Percentiles rank a stretch among this genome's conserved stretches.
These are phyloP conservation scores for Cepaea hortensis DNA, from an alignment of 2,888 invertebrate genomes.

Conservation along the genomic window DNA sequence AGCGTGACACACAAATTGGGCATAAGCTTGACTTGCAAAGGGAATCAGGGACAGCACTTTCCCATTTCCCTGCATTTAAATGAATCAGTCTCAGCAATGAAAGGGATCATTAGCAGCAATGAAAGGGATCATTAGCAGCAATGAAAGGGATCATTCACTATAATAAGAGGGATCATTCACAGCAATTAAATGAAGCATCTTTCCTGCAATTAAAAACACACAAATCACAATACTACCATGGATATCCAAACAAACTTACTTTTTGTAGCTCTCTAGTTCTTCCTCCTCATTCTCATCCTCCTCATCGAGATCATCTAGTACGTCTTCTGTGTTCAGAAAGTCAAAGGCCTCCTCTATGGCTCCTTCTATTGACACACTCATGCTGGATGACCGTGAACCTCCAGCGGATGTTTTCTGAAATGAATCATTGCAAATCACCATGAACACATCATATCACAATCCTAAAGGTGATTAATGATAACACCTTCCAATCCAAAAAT, in stretches of 20 bases:
- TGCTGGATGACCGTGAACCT: constrained; percentile 74
- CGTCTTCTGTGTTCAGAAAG: constrained; percentile 78
- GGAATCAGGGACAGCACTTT: too few relatives aligned
- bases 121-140: too few relatives aligned
- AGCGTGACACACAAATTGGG: too few relatives aligned
- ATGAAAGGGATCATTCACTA: too few relatives aligned
- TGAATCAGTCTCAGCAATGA: too few relatives aligned
- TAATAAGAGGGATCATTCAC: too few relatives aligned
- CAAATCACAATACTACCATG: not conserved
- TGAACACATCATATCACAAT: not conserved
- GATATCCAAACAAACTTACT: not conserved
- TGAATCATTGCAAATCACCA: not conserved
- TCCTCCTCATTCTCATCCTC: constrained; percentile 44
- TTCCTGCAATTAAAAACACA: not conserved
- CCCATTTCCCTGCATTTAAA: too few relatives aligned
- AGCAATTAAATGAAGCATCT: too few relatives aligned
- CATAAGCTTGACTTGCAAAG: too few relatives aligned
- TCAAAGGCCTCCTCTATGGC: constrained; percentile 78
- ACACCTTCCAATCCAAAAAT: too few relatives aligned
- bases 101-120: too few relatives aligned
- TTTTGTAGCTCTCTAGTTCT: not conserved
- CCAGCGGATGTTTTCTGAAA: constrained; percentile 66
- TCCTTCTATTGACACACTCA: constrained; percentile 78
- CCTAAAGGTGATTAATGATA: too few relatives aligned
- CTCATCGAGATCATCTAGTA: constrained; percentile 61